Conservation (phyloP, 2,888 invertebrate genomes). For the Spodoptera picta region DNA sequence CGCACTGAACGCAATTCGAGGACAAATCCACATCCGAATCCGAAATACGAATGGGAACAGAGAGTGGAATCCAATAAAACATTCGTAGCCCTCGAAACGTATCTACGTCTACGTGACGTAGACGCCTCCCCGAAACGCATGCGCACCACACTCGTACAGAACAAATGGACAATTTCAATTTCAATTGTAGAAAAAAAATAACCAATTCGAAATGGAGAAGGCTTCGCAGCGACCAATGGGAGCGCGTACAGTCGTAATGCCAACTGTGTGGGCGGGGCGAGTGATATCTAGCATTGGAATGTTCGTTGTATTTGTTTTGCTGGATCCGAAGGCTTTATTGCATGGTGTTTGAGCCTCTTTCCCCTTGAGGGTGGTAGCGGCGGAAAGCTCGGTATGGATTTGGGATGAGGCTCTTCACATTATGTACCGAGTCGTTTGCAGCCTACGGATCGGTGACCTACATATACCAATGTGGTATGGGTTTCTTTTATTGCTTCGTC, state of each 20-base stretch:
- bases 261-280: constrained; percentile 88
- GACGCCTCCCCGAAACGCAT: constrained; percentile 81
- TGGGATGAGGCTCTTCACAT: constrained; percentile 82
- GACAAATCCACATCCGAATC: constrained; percentile 81
- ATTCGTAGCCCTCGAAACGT: constrained; percentile 82
- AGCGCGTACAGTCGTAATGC: constrained; percentile 87
- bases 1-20: constrained; percentile 73
- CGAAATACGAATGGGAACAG: constrained; percentile 84
- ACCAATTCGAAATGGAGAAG: constrained; percentile 88
- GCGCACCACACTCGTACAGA: constrained; percentile 80
- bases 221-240: constrained; percentile 86
- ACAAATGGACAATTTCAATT: constrained; percentile 87
- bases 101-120: constrained; percentile 87
- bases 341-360: constrained; percentile 86
- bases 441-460: constrained; percentile 71
- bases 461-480: constrained; percentile 57
- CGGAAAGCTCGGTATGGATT: constrained; percentile 84
- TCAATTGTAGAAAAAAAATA: constrained; percentile 88
- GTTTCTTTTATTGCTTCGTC: constrained; percentile 26
- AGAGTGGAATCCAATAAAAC: constrained; percentile 87
- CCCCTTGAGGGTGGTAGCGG: constrained; percentile 82
- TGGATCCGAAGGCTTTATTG: constrained; percentile 87
- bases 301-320: constrained; percentile 88
- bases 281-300: constrained; percentile 89
- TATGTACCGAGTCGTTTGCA: constrained; percentile 78